A percentile compares a stretch with the other conserved stretches of the same genome.
These are phyloP conservation scores for Antigone vipio DNA, from an alignment of 2,113 vertebrate species.

Conservation along the genomic window DNA sequence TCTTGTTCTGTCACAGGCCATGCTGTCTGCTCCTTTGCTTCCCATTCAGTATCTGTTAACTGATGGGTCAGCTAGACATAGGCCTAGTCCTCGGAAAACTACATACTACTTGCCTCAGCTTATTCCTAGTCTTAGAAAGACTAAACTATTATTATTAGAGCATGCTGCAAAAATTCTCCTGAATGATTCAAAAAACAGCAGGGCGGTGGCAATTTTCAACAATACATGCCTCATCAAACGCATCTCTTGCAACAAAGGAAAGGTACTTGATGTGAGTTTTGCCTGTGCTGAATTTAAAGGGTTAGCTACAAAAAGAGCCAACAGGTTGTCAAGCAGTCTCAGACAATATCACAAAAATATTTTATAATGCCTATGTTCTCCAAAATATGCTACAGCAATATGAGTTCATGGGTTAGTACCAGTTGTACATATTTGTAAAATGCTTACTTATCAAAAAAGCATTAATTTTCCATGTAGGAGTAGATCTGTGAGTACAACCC, in stretches of 20 bases:
- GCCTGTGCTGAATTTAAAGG: not conserved
- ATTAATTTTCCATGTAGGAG: not conserved
- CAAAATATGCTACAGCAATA: not conserved
- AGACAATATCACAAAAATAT: not conserved
- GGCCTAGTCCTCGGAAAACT: not conserved
- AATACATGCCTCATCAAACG: not conserved
- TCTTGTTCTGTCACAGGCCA: not conserved
- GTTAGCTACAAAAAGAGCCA: not conserved
- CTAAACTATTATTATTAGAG: not conserved
- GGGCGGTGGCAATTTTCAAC: not conserved
- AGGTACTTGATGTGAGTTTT: not conserved
- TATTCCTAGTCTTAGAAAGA: not conserved
- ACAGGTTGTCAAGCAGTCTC: not conserved
- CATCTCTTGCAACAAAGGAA: not conserved
- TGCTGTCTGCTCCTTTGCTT: not conserved
- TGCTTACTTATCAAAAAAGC: not conserved
- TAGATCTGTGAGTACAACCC: not conserved
- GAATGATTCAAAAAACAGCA: not conserved
- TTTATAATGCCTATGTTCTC: not conserved
- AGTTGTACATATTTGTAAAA: not conserved
- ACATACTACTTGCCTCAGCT: not conserved
- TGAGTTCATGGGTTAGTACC: not conserved
- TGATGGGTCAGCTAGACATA: not conserved
- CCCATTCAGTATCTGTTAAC: not conserved
- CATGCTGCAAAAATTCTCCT: not conserved